A percentile compares a stretch with the other conserved stretches of the same genome.
phyloP scores from a whole-genome alignment of 2,888 invertebrate genomes.

The Tortricodes alternella region DNA sequence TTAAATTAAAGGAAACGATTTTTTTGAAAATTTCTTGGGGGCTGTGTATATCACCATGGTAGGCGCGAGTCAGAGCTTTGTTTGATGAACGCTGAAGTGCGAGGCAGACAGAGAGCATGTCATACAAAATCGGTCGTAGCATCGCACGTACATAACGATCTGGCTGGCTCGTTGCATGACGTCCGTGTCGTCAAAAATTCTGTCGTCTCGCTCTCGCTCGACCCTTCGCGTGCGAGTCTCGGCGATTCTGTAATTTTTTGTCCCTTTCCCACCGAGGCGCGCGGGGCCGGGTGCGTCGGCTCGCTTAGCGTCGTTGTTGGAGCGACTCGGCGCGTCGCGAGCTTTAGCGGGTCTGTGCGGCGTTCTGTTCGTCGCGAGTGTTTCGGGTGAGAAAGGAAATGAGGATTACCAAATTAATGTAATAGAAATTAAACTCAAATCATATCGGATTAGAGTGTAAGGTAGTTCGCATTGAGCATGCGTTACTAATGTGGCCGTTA shows the following conservation, averaged over 20 bases:
- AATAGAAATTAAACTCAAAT: conserved; percentile 47
- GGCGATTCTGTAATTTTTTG: conserved; percentile 71
- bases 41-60: neutral
- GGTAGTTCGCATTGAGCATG: conserved; percentile 44
- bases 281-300: conserved; percentile 46
- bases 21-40: neutral
- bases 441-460: conserved; percentile 44
- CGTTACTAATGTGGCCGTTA: conserved; percentile 39
- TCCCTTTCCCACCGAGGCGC: conserved; percentile 60
- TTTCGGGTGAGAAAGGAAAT: conserved; percentile 46
- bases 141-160: conserved; percentile 90
- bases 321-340: conserved; percentile 47
- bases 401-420: conserved; percentile 48
- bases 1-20: neutral
- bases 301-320: conserved; percentile 49
- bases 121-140: conserved; percentile 33
- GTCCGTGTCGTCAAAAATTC: conserved; percentile 88
- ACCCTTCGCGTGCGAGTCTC: conserved; percentile 75
- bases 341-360: conserved; percentile 58
- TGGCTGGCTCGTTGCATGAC: conserved; percentile 93
- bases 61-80: conserved; percentile 42
- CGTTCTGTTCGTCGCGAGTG: conserved; percentile 46
- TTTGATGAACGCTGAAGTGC: conserved; percentile 61
- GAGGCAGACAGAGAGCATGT: conserved; percentile 50
- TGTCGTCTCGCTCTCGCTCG: conserved; percentile 83